Conservation (phyloP, 1,140 invertebrate genomes). For the Elysia chlorotica region DNA sequence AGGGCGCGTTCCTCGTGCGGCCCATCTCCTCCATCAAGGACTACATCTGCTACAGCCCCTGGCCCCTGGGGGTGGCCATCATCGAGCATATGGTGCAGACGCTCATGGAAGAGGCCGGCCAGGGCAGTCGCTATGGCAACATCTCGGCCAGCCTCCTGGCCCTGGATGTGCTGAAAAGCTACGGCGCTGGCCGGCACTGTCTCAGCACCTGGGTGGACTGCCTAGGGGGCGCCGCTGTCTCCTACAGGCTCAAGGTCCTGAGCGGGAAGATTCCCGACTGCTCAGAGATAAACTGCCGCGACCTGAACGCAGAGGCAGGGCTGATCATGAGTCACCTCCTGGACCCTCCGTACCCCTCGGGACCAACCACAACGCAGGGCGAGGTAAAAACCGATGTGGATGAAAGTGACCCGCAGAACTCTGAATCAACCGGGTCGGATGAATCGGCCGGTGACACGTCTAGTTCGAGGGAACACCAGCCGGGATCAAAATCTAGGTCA, state of each 20-base stretch:
- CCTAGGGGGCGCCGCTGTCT: too few species aligned
- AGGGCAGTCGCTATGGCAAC: background rate
- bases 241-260: too few species aligned
- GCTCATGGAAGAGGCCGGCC: conserved; percentile 11
- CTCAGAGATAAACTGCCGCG: conserved; percentile 1
- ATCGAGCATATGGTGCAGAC: conserved; percentile 4
- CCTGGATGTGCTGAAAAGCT: background rate
- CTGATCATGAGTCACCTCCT: conserved; percentile 11
- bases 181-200: conserved; percentile 16
- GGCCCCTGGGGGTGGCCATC: conserved; percentile 5
- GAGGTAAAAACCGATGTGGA: background rate
- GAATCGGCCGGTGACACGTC: too few species aligned
- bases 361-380: background rate
- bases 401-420: background rate
- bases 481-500: too few species aligned
- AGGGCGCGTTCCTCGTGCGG: conserved; percentile 19
- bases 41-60: conserved; percentile 19
- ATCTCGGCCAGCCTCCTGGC: conserved; percentile 6
- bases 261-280: too few species aligned
- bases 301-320: background rate
- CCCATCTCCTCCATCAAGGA: conserved; percentile 25
- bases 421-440: background rate
- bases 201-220: conserved; percentile 6
- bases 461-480: too few species aligned
- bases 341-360: conserved; percentile 9